Conservation (phyloP, 2,888 invertebrate species). For the Cryptocephalus moraei region DNA sequence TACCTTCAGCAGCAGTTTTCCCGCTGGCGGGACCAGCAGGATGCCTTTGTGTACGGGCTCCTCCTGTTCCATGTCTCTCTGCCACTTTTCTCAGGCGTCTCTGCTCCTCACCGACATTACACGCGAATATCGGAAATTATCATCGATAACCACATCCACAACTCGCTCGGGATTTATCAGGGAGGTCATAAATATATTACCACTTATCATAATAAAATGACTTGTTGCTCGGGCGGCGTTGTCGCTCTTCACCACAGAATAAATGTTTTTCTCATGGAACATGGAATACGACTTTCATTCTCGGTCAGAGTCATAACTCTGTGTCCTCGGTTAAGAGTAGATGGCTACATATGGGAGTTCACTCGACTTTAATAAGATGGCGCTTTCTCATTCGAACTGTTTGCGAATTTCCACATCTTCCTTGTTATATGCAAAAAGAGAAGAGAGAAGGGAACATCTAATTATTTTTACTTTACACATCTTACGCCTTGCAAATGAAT, state of each 20-base stretch:
- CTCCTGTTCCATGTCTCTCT: conserved; percentile 56
- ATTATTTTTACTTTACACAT: too few relatives aligned
- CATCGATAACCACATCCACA: conserved; percentile 15
- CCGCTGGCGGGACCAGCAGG: conserved; percentile 68
- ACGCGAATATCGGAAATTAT: conserved; percentile 7
- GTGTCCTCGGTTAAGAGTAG: too few relatives aligned
- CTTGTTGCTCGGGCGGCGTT: background rate
- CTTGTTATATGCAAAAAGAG: too few relatives aligned
- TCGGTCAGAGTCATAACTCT: too few relatives aligned
- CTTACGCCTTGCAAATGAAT: too few relatives aligned
- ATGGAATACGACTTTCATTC: too few relatives aligned
- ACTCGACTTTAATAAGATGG: too few relatives aligned
- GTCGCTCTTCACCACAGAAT: background rate
- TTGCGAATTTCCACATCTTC: too few relatives aligned
- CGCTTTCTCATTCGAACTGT: too few relatives aligned
- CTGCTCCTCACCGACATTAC: conserved; percentile 1
- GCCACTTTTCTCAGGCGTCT: background rate
- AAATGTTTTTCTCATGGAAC: too few relatives aligned
- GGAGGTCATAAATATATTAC: conserved; percentile 7
- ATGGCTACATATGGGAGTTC: too few relatives aligned
- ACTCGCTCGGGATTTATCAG: conserved; percentile 6
- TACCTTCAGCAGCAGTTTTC: conserved; percentile 44
- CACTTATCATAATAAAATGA: conserved; percentile 3
- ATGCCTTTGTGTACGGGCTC: conserved; percentile 65
- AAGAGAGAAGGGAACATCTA: too few relatives aligned